A percentile compares a stretch with the other conserved stretches of the same genome.
Conservation (phyloP, 2,888 invertebrate genomes). For the Fabriciana adippe region DNA sequence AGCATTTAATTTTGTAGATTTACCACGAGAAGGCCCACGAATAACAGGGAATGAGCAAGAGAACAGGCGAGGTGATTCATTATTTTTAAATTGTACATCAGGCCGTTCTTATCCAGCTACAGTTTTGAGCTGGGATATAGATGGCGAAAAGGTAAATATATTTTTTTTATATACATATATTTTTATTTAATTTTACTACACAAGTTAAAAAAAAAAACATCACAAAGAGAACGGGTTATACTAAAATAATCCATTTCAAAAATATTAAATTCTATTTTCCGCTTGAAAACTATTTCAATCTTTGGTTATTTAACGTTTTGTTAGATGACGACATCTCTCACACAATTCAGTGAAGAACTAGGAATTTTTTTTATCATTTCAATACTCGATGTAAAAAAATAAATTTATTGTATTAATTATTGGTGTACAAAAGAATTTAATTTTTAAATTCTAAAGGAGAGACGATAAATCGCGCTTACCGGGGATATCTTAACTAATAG, state of each 20-base stretch:
- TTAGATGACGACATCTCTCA: too few relatives aligned
- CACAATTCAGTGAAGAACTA: too few relatives aligned
- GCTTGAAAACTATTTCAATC: too few relatives aligned
- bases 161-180: neutral
- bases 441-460: slow-evolving; percentile 25
- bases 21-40: slow-evolving; percentile 88
- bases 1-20: slow-evolving; percentile 63
- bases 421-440: slow-evolving; percentile 25
- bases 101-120: slow-evolving; percentile 89
- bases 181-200: neutral
- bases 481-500: slow-evolving; percentile 33
- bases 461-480: slow-evolving; percentile 29
- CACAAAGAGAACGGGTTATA: too few relatives aligned
- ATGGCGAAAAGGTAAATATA: slow-evolving; percentile 86
- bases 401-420: too few relatives aligned
- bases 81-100: slow-evolving; percentile 89
- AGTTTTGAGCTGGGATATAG: slow-evolving; percentile 89
- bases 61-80: slow-evolving; percentile 88
- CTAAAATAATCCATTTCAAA: too few relatives aligned
- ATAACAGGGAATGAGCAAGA: slow-evolving; percentile 88
- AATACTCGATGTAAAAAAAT: too few relatives aligned
- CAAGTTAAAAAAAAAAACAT: too few relatives aligned
- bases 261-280: too few relatives aligned
- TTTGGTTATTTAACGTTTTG: too few relatives aligned
- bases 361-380: too few relatives aligned